These are phyloP conservation scores for Hetaerina titia DNA, from an alignment of 2,888 invertebrate species.

Conservation along the genomic window DNA sequence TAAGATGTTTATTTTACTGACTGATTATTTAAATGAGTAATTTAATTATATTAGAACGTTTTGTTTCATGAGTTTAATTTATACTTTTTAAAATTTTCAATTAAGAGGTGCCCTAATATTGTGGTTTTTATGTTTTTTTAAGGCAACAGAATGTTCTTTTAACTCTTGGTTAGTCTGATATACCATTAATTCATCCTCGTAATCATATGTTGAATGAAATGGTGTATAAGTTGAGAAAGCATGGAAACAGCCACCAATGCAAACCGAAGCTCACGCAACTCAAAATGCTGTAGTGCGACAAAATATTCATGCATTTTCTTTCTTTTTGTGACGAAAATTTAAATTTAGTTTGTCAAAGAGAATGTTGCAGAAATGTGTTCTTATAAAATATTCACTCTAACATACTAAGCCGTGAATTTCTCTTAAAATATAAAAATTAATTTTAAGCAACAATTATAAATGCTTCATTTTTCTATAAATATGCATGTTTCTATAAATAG, in stretches of 20 bases:
- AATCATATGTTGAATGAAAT: conserved; percentile 24
- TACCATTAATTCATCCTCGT: not conserved
- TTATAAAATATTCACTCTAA: conserved; percentile 37
- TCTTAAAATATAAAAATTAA: not conserved
- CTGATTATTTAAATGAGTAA: not conserved
- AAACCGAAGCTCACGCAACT: conserved; percentile 56
- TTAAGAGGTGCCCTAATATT: not conserved
- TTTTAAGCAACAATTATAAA: conserved; percentile 32
- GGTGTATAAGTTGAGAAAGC: conserved; percentile 62
- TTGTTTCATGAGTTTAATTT: not conserved
- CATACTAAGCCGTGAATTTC: not conserved
- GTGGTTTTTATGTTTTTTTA: not conserved
- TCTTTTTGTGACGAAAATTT: conserved; percentile 33
- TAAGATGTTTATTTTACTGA: not conserved
- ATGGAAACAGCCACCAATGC: conserved; percentile 67
- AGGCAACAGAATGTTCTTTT: not conserved
- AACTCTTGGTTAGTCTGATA: not conserved
- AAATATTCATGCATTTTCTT: conserved; percentile 58
- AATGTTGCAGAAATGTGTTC: conserved; percentile 47
- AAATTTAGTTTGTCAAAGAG: conserved; percentile 54
- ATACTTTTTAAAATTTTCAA: not conserved
- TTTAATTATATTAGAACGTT: not conserved
- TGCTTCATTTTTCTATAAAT: not conserved
- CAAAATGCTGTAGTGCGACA: conserved; percentile 62
- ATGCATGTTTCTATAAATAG: not conserved